Percentiles rank a stretch among this genome's conserved stretches.
phyloP scores from a whole-genome alignment of 2,113 vertebrate genomes.

The Chloropsis hardwickii region DNA sequence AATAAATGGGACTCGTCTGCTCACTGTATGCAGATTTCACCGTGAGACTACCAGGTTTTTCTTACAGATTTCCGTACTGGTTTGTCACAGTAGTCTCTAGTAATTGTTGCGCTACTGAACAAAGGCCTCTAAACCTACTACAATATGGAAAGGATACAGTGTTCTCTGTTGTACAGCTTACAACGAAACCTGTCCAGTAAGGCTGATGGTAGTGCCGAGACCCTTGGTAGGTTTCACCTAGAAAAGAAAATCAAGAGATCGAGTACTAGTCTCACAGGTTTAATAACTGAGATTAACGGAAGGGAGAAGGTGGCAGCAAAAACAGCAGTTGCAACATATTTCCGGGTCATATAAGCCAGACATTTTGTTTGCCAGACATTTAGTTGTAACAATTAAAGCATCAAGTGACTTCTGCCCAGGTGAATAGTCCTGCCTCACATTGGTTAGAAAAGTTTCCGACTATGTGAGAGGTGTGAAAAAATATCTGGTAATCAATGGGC shows the following conservation, averaged over 20 bases:
- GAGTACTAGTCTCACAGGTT: not conserved
- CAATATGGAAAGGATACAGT: not conserved
- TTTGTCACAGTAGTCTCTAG: not conserved
- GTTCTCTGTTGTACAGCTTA: not conserved
- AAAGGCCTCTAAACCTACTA: not conserved
- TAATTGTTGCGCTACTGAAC: not conserved
- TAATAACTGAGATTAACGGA: not conserved
- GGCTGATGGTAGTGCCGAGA: not conserved
- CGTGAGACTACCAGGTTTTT: not conserved
- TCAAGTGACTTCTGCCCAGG: not conserved
- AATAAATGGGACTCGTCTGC: not conserved
- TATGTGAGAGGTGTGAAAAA: not conserved
- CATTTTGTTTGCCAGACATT: not conserved
- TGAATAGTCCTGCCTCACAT: not conserved
- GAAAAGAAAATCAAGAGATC: not conserved
- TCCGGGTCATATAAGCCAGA: not conserved
- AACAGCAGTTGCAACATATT: not conserved
- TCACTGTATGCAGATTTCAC: not conserved
- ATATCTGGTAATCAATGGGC: not conserved
- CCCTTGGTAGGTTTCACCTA: not conserved
- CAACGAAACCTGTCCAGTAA: not conserved
- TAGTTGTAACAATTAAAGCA: not conserved
- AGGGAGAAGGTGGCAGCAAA: not conserved
- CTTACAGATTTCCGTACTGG: not conserved
- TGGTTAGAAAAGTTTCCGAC: not conserved